Evolutionary conservation across 2,888 invertebrate genomes (phyloP).

Genomic region (Deilephila porcellus): DNA sequence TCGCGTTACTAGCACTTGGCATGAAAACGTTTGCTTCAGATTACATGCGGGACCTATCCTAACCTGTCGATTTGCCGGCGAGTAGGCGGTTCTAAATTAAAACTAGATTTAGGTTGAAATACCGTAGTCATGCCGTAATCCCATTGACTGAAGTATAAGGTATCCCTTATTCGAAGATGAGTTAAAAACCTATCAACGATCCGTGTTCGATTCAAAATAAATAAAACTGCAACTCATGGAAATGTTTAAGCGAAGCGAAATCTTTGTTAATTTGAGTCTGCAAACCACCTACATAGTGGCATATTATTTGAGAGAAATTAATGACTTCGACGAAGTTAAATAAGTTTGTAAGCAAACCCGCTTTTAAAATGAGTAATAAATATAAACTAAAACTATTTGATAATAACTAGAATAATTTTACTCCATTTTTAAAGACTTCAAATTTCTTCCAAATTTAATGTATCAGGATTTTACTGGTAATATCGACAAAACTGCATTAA

Average conservation of each 20-base stretch:
- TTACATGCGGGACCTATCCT: constrained; percentile 17
- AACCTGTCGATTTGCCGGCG: constrained; percentile 3
- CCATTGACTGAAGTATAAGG: constrained; percentile 1
- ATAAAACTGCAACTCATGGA: not conserved
- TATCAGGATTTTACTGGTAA: too few species aligned
- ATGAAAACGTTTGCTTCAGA: not conserved
- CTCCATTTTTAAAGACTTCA: too few species aligned
- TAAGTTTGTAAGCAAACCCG: too few species aligned
- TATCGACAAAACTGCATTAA: too few species aligned
- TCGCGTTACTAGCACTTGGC: not conserved
- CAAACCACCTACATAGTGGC: too few species aligned
- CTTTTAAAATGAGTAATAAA: too few species aligned
- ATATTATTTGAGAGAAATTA: too few species aligned
- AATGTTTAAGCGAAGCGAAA: not conserved
- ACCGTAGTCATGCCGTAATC: not conserved
- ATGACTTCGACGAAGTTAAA: too few species aligned
- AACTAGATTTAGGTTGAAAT: constrained; percentile 21
- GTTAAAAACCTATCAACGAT: constrained; percentile 7
- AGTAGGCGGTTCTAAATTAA: constrained; percentile 19
- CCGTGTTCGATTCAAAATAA: not conserved
- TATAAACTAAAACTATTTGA: too few species aligned
- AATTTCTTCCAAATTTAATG: too few species aligned
- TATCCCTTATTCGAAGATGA: not conserved
- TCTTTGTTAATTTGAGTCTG: too few species aligned
- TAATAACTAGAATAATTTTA: too few species aligned